Conservation (phyloP, 2,888 invertebrate genomes). For the Drosophila cognata region DNA sequence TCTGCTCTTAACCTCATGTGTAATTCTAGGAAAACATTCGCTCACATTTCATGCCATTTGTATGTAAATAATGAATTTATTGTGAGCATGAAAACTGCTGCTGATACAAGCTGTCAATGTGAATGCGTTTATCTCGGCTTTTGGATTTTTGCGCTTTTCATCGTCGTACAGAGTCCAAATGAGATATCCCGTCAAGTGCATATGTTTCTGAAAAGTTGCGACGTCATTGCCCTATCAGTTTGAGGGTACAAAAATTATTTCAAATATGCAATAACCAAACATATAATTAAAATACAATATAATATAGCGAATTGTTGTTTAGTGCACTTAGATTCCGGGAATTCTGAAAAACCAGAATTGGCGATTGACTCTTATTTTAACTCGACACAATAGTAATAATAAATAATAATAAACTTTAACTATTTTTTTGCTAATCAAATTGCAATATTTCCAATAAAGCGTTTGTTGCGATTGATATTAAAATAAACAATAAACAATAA, state of each 20-base stretch:
- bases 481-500: constrained; percentile 13
- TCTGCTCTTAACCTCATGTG: neutral
- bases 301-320: constrained; percentile 29
- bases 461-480: neutral
- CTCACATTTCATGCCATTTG: neutral
- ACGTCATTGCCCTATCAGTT: constrained; percentile 46
- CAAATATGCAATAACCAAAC: constrained; percentile 19
- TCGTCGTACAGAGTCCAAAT: constrained; percentile 46
- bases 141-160: constrained; percentile 20
- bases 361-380: constrained; percentile 1
- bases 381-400: constrained; percentile 3
- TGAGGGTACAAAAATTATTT: constrained; percentile 12
- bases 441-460: constrained; percentile 27
- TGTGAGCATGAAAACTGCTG: neutral
- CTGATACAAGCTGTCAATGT: constrained; percentile 9
- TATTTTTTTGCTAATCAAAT: constrained; percentile 23
- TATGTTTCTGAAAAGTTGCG: constrained; percentile 18
- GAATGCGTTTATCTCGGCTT: constrained; percentile 27
- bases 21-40: constrained; percentile 1
- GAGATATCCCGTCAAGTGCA: constrained; percentile 39
- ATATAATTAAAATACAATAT: constrained; percentile 13
- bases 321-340: constrained; percentile 31
- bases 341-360: constrained; percentile 33
- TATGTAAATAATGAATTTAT: constrained; percentile 1
- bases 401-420: neutral